Evolutionary conservation across 2,888 invertebrate genomes (phyloP), one percentile per base, ranked within the genome.

Genomic region (Chrysolina oricalcia): DNA sequence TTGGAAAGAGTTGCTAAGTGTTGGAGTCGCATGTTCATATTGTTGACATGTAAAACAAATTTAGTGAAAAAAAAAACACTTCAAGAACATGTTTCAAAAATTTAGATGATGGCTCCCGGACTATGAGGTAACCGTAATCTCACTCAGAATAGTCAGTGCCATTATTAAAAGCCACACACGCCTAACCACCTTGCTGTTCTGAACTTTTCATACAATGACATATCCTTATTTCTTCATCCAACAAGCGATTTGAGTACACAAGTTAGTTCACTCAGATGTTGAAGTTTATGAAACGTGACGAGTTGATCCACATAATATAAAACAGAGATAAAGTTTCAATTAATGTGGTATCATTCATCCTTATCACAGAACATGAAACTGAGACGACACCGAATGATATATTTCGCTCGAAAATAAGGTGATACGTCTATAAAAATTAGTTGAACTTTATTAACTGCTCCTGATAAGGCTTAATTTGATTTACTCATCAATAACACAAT

Each of bases 351-450:
- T 59, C 27, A 23, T 59, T 59, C 21, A 27, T 59, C 10, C 19
- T 59, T 59, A 59, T 59, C 35, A n/a, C 59, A 17, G 17, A 59
- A 27, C 59, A 59, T 27, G 15, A 59, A 59, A 59, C 59, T 59
- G 59, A 35, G 68, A 68, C 50, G n/a, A 67, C 13, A 23, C 9
- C 68, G 17, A 40, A 48, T 68, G 68, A 68, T 40, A 56, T 68
- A 53, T 53, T 19, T 53, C 68, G 15, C 17, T 68, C 17, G 40
- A 50, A 48, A 68, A 68, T 40, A 40, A 73, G 76, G 76, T 76
- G 78, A 78, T 73, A 78, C 72, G 74, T 78, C 70, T 68, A 73
- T 74, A 78, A 78, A 76, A 78, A 76, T 75, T 35, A 43, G 48
- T 65, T 76, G 70, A 73, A 73, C 69, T 70, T 70, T 35, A 71